Base-by-base conservation (phyloP, 2,888 invertebrate species). In the Scelioninae gen. 1 region DNA sequence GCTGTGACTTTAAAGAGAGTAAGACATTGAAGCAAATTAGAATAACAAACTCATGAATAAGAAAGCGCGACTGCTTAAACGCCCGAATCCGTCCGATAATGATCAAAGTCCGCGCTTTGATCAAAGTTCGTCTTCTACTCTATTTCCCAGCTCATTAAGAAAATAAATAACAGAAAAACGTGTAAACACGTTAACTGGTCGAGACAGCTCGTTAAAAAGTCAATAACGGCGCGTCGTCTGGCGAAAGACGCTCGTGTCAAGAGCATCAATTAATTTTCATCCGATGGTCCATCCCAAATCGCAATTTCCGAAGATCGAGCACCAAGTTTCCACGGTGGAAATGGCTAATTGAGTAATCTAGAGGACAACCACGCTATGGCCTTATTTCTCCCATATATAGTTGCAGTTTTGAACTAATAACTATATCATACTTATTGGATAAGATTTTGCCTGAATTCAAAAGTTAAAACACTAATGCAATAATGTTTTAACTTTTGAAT, bases 151-250 rank as follows among this genome's bases (percentile, higher is more conserved):
- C 47, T 74, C 55, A 74, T 74, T 63, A 56, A 65, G 45, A 63
- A 63, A 74, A 55, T 74, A 63, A 56, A 74, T 63, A 74, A 74
- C 55, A 62, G 45, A 63, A 63, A 74, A 74, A 65, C 63, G 56
- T 74, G 74, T 74, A 74, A 74, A 74, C 63, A 63, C 63, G 63
- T 15, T 74, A 74, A 74, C 53, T 34, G 15, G 63, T 53, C 34
- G 43, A 47, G 74, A 63, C 63, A 55, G 15, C 47, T 74, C 47
- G 74, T 74, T 63, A 63, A 74, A 56, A 74, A 55, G 74, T 62
- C 72, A 72, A 72, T 72, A 72, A 45, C n/a, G 62, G 13, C 34
- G 49, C 16, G 51, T 72, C 72, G 38, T n/a, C 15, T 31, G 15
- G 6, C 60, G 60, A 60, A 58, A 71, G 49, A 49, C 51, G 29